Conservation (phyloP, 2,113 vertebrate genomes). For the Laterallus jamaicensis region DNA sequence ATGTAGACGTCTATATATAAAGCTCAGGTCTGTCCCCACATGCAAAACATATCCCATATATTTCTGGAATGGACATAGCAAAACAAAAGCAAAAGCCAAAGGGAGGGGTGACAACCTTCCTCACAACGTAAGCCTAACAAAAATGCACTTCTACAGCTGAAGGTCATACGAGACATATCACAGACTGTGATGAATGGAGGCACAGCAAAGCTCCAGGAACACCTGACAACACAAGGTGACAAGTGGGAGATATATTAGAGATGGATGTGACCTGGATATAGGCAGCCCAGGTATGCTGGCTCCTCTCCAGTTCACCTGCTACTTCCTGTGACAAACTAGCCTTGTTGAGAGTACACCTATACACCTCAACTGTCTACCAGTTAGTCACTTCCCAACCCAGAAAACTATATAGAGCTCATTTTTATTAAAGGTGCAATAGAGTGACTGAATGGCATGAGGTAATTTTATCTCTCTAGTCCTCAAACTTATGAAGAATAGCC, state of each 20-base stretch:
- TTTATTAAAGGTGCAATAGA: not conserved
- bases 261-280: not conserved
- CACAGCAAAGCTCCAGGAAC: not conserved
- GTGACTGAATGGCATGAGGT: not conserved
- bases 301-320: not conserved
- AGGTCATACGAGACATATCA: not conserved
- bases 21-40: not conserved
- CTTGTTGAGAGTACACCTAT: not conserved
- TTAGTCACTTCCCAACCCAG: not conserved
- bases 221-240: not conserved
- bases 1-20: not conserved
- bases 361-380: not conserved
- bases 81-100: not conserved
- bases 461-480: not conserved
- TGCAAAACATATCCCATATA: not conserved
- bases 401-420: not conserved
- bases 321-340: not conserved
- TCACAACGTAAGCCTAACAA: not conserved
- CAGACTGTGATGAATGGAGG: not conserved
- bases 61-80: not conserved
- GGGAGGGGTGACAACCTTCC: not conserved
- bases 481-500: not conserved
- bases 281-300: not conserved
- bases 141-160: not conserved
- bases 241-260: not conserved